Percentiles rank a stretch among this genome's conserved stretches.
These are phyloP conservation scores for Subacronicta megacephala DNA, from an alignment of 2,888 invertebrate species.

Conservation along the genomic window DNA sequence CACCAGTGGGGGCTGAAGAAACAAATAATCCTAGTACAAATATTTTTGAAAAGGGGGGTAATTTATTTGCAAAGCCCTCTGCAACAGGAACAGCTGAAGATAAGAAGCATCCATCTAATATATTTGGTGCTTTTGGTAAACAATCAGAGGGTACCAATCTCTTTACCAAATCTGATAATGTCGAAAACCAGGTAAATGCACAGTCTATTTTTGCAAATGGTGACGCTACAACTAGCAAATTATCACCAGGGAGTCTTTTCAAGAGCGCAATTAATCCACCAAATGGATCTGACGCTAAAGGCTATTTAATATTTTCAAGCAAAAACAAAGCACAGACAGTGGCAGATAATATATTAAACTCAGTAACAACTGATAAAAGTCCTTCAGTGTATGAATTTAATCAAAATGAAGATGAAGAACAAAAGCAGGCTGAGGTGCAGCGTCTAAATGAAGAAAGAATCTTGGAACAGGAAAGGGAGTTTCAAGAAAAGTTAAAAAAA, in stretches of 20 bases:
- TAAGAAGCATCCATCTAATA: conserved; percentile 61
- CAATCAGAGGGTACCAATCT: conserved; percentile 55
- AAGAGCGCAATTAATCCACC: conserved; percentile 71
- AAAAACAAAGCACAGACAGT: conserved; percentile 79
- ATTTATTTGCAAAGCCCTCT: conserved; percentile 69
- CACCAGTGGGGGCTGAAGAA: conserved; percentile 48
- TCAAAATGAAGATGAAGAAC: conserved; percentile 63
- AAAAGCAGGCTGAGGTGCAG: conserved; percentile 47
- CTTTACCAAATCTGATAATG: conserved; percentile 50
- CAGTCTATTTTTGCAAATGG: conserved; percentile 67
- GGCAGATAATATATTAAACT: conserved; percentile 77
- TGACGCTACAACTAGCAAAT: conserved; percentile 56
- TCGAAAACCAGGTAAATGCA: conserved; percentile 42
- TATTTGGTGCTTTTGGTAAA: conserved; percentile 73
- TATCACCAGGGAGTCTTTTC: conserved; percentile 79
- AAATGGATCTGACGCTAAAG: conserved; percentile 65
- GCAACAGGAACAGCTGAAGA: conserved; percentile 44
- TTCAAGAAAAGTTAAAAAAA: conserved; percentile 57
- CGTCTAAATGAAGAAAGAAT: conserved; percentile 62
- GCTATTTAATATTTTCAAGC: conserved; percentile 76
- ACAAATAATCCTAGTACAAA: conserved; percentile 54
- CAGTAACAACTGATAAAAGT: conserved; percentile 60
- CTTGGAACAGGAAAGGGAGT: conserved; percentile 64
- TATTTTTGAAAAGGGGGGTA: conserved; percentile 61
- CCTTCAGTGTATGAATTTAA: conserved; percentile 75